Base-by-base conservation (phyloP, 2,888 invertebrate species). In the Osedax frankpressi region DNA sequence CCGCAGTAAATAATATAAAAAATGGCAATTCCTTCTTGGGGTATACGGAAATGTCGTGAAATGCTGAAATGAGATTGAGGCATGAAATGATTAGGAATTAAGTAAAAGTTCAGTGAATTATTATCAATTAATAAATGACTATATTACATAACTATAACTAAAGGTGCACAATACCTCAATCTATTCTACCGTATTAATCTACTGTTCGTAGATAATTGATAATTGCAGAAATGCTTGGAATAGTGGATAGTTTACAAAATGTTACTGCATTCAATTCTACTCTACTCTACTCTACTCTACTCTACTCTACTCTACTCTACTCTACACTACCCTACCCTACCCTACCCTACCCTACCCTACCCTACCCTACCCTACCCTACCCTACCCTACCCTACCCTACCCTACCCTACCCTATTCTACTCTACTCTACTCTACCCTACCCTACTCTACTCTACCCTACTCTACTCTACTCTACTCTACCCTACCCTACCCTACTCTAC, bases 1-100 rank as follows among this genome's bases (percentile, higher is more conserved):
- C 93, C 72, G 93, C 94, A 73, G 93, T 93, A 84, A 94, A 92
- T 75, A 93, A 87, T 80, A 93, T 93, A 84, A 93, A 92, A 85
- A 94, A 92, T 71, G 93, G 92, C 78, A 93, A 86, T 83, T 93
- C 93, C 83, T 93, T 92, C 84, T 93, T 93, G 1, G 94, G 94
- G 85, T 93, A 94, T 2, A 93, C 92, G 28, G 92, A 93, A 28
- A 93, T 90, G 81, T 93, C 92, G 83, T 94, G 94, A 84, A 92
- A 93, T 70, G 90, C 89, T 84, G 83, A n/a, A n/a, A n/a, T n/a
- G n/a, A n/a, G n/a, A n/a, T n/a, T n/a, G n/a, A n/a, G n/a, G n/a
- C n/a, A n/a, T n/a, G n/a, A n/a, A n/a, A n/a, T n/a, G n/a, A n/a
- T n/a, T n/a, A n/a, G n/a, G n/a, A n/a, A n/a, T n/a, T n/a, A n/a